Evolutionary conservation across 37 sponge, comb jelly and placozoan genomes (phyloP).

Genomic region (Axinella damicornis): DNA sequence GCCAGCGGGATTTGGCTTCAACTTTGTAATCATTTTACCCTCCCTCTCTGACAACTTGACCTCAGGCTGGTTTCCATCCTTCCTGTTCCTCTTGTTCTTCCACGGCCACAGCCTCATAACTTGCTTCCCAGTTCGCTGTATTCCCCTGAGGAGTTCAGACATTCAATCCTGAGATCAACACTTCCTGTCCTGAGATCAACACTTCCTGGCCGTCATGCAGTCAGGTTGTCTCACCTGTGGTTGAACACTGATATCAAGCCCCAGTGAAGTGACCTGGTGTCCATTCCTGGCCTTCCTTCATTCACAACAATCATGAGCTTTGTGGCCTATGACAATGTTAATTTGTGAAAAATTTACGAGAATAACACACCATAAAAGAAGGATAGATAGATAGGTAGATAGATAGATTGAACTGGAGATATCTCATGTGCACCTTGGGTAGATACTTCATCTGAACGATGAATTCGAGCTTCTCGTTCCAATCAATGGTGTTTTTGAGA

Average conservation of each 20-base stretch:
- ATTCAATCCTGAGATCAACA: no score
- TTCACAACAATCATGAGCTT: conserved; percentile 46
- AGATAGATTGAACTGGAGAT: no score
- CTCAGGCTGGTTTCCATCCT: neutral
- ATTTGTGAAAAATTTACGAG: no score
- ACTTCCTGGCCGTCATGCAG: no score
- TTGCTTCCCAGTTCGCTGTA: conserved; percentile 23
- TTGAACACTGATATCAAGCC: conserved; percentile 53
- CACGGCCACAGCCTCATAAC: conserved; percentile 41
- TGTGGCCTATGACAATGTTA: conserved; percentile 47
- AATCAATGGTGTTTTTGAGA: conserved; percentile 13
- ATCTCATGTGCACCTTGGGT: conserved; percentile 67
- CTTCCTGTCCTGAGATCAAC: no score
- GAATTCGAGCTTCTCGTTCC: conserved; percentile 44
- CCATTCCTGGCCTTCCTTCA: neutral
- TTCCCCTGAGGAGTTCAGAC: neutral
- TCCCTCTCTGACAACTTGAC: no score
- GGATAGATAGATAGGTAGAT: no score
- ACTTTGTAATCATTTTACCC: no score
- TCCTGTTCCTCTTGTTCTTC: neutral
- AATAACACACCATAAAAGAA: no score
- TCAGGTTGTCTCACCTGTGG: conserved; percentile 38
- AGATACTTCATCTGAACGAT: conserved; percentile 40
- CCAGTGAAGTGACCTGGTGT: conserved; percentile 47
- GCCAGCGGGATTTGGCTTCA: neutral